Percentiles rank a stretch among this genome's conserved stretches.
These are phyloP conservation scores for Microtus obscurus DNA, from an alignment of 2,797 vertebrate genomes.

Conservation along the genomic window DNA sequence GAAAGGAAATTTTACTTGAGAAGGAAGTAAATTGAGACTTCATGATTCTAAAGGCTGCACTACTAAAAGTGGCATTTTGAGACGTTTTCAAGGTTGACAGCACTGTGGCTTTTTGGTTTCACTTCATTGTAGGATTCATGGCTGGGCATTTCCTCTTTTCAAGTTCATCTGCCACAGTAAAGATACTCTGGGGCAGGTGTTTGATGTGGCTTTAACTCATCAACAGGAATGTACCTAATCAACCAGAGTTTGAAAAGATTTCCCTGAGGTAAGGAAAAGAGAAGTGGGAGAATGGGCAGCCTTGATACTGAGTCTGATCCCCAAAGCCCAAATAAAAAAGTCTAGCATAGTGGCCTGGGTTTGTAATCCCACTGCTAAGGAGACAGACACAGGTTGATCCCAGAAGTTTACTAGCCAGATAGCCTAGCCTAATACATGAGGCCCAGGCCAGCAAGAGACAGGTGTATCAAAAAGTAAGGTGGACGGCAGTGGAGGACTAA, in stretches of 20 bases:
- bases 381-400: background rate
- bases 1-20: constrained; percentile 50
- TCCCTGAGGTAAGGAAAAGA: constrained; percentile 15
- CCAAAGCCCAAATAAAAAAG: background rate
- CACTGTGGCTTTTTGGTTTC: background rate
- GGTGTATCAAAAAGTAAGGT: background rate
- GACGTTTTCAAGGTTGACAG: background rate
- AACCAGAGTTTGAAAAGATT: constrained; percentile 23
- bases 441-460: background rate
- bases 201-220: constrained; percentile 35
- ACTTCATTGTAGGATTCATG: background rate
- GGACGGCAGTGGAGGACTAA: background rate
- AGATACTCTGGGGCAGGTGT: background rate
- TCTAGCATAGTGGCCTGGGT: background rate
- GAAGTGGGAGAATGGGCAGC: background rate
- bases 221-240: background rate
- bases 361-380: background rate
- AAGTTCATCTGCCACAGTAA: constrained; percentile 29
- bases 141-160: background rate
- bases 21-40: constrained; percentile 57
- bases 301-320: background rate
- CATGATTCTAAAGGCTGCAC: constrained; percentile 31
- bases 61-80: background rate
- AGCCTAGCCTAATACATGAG: background rate
- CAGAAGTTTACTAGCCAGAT: background rate